Base-by-base conservation (phyloP, 2,797 vertebrate species). In the Sternarchorhynchus goeldii region DNA sequence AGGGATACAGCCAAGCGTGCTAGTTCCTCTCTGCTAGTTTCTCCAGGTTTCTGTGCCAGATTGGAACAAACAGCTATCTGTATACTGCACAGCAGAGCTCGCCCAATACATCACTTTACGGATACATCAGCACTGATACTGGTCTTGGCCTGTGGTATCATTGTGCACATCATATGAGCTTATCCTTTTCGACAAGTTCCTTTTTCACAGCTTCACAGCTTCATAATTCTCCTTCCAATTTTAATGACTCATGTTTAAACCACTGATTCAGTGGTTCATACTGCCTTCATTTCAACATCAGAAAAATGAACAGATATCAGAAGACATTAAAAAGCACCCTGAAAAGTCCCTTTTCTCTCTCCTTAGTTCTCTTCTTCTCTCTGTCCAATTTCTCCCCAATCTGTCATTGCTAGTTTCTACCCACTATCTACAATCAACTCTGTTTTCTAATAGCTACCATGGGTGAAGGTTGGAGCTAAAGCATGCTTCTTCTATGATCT, bases 211-310 rank as follows among this genome's bases (percentile, higher is more conserved):
- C 36, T 39, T 67, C 25, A 25, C 25, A 25, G 25, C 25, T 25
- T 25, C 25, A 25, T 1, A 1, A 70, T 60, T 39, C 50, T 57
- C 65, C 58, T 50, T 34, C 41, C 8, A 55, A 8, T 56, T 71
- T 70, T 63, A 45, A 55, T 71, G 67, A 64, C 58, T 64, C 68
- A 17, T 58, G 21, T 65, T 78, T 78, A 63, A 73, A 73, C 73
- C 50, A 34, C 21, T 45, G 20, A 56, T 64, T 41, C 17, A 1
- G 20, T 64, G 69, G 39, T 31, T 78, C 50, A 16, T n/a, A 53
- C 58, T 45, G 69, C 50, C 53, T 71, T 78, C 29, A 71, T 70
- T 39, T 36, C 20, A 20, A 34, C 63, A 64, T 75, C 39, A 32
- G 25, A 76, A 69, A 50, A 45, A 68, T 45, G 57, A 31, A 17